These are phyloP conservation scores for Synergus umbraculus DNA, from an alignment of 2,888 invertebrate species.

Conservation along the genomic window DNA sequence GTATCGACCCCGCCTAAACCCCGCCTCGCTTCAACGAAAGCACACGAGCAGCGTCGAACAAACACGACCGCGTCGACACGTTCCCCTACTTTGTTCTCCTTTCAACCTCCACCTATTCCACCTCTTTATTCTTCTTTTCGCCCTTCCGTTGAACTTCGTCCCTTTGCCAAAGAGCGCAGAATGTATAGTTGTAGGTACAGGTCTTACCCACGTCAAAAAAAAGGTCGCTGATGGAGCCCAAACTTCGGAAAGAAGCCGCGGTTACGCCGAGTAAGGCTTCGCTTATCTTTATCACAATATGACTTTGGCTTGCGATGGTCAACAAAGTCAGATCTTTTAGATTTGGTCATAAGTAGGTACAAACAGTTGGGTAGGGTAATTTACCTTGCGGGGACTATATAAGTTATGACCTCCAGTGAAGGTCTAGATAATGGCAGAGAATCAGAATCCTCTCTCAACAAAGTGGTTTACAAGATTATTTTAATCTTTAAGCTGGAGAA, in stretches of 20 bases:
- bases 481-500: not conserved
- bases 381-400: not conserved
- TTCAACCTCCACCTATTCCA: conserved; percentile 40
- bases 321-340: not conserved
- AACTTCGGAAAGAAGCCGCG: not conserved
- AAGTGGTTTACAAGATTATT: not conserved
- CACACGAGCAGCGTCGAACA: conserved; percentile 63
- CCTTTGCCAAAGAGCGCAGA: conserved; percentile 10
- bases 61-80: conserved; percentile 49
- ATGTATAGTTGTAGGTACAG: conserved; percentile 1
- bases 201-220: not conserved
- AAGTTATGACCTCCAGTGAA: not conserved
- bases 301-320: not conserved
- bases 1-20: conserved; percentile 75
- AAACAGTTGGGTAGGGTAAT: not conserved
- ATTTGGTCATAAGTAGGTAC: not conserved
- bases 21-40: conserved; percentile 68
- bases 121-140: conserved; percentile 35
- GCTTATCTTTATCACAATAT: not conserved
- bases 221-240: not conserved
- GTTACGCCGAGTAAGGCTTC: not conserved
- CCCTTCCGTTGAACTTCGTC: conserved; percentile 33
- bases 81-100: conserved; percentile 38
- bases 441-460: not conserved
- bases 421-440: not conserved